These are phyloP conservation scores for Cheilosia urbana DNA, from an alignment of 2,888 invertebrate species.

Conservation along the genomic window DNA sequence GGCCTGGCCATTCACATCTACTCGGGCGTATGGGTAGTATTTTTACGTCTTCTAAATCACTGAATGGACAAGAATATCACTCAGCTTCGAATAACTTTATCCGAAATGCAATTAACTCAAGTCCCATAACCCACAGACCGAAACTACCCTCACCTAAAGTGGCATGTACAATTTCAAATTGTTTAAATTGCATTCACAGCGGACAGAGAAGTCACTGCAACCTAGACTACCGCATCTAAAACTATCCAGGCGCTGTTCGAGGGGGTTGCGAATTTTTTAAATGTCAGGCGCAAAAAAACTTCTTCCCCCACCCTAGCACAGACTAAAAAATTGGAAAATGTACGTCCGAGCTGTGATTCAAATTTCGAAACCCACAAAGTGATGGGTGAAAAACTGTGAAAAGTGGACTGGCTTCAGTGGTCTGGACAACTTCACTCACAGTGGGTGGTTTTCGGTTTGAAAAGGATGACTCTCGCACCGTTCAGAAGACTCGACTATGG, in stretches of 20 bases:
- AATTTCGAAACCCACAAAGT: constrained; percentile 64
- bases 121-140: constrained; percentile 23
- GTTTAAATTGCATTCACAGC: constrained; percentile 34
- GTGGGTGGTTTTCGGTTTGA: constrained; percentile 11
- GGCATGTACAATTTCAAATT: constrained; percentile 62
- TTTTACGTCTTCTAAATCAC: not conserved
- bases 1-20: not conserved
- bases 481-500: not conserved
- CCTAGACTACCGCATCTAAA: constrained; percentile 21
- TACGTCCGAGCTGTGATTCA: constrained; percentile 44
- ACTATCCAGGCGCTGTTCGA: constrained; percentile 12
- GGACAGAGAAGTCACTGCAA: not conserved
- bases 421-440: constrained; percentile 44
- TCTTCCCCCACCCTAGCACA: not conserved
- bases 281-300: not conserved
- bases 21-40: not conserved
- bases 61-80: not conserved
- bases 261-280: constrained; percentile 5
- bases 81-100: constrained; percentile 40
- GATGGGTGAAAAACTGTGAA: constrained; percentile 60
- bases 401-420: constrained; percentile 47
- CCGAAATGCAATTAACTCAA: constrained; percentile 63
- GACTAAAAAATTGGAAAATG: constrained; percentile 2
- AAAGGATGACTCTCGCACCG: constrained; percentile 29
- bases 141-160: constrained; percentile 14